Evolutionary conservation across 2,113 vertebrate species (phyloP).

Genomic region (Nibea coibor): DNA sequence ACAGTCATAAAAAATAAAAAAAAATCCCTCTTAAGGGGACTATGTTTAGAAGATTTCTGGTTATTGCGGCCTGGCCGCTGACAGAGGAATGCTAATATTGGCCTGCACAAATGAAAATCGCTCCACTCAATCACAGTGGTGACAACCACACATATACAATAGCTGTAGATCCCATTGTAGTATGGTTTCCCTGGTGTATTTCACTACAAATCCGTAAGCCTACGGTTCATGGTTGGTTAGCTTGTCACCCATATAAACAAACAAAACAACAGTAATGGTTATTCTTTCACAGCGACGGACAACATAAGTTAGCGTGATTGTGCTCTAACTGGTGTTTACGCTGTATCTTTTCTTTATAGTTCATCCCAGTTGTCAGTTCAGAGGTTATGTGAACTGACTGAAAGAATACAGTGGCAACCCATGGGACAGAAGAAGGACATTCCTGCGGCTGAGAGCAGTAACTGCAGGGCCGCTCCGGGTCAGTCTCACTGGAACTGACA

Average conservation of each 20-base stretch:
- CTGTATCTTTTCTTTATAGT: slow-evolving; percentile 23
- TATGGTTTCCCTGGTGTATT: slow-evolving; percentile 1
- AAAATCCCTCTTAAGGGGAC: slow-evolving; percentile 44
- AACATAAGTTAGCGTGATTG: neutral
- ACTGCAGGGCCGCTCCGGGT: slow-evolving; percentile 38
- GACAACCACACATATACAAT: slow-evolving; percentile 29
- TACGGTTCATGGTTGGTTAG: neutral
- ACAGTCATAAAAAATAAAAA: slow-evolving; percentile 54
- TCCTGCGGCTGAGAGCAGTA: slow-evolving; percentile 65
- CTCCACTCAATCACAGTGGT: slow-evolving; percentile 24
- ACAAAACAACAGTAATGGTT: neutral
- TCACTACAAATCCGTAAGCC: neutral
- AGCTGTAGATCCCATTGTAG: slow-evolving; percentile 34
- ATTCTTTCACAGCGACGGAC: neutral
- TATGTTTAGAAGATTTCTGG: slow-evolving; percentile 43
- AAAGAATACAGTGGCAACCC: slow-evolving; percentile 63
- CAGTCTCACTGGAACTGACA: slow-evolving; percentile 46
- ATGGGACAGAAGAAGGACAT: slow-evolving; percentile 67
- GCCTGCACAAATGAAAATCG: slow-evolving; percentile 21
- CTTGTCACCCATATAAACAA: slow-evolving; percentile 20
- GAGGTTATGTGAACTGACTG: slow-evolving; percentile 79
- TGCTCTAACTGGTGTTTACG: slow-evolving; percentile 28
- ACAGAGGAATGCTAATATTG: slow-evolving; percentile 53
- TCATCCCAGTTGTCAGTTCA: slow-evolving; percentile 34
- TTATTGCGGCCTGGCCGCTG: slow-evolving; percentile 34